Base-by-base conservation (phyloP, 2,888 invertebrate genomes). In the Sphaeridia pumilis region DNA sequence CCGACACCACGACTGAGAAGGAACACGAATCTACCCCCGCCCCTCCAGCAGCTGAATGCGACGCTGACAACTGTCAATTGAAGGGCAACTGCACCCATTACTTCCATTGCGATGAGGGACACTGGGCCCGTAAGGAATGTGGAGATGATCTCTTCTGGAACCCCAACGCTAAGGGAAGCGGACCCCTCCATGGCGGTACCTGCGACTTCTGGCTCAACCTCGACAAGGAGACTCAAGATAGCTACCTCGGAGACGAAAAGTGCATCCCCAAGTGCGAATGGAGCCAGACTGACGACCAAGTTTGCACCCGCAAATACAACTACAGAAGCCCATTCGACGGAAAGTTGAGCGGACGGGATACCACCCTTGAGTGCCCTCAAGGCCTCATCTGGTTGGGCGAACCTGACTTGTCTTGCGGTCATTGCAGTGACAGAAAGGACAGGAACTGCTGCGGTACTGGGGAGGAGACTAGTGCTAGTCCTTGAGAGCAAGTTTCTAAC, bases 171-270 rank as follows among this genome's bases (percentile, higher is more conserved):
- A 14, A 14, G 17, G 38, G 20, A 7, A 17, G 38, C 38, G 45
- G 44, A 20, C 14, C 28, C 4, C 4, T 49, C 17, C 28, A 42
- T 14, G 49, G 49, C 21, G 49, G 49, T 4, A 34, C 35, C n/a
- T 50, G 50, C 17, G 50, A 24, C 17, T 50, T 43, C 35, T 50
- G 31, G 4, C 35, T 4, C 10, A 50, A 50, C 28, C 24, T 50
- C 20, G 34, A 34, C 20, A 21, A 14, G 4, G 20, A 34, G 5
- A 3, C 36, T 10, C 31, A 50, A 35, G 25, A 34, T 7, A 22
- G 5, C 4, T 50, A 50, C 36, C 7, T 12, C 7, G 24, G 10
- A 10, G 50, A 50, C 34, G 10, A 14, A 3, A 25, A 21, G 2
- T 50, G 50, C 26, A 31, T 50, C 31, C n/a, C 12, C 3, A 20